Conservation (phyloP, 2,797 vertebrate genomes). For the Diglossa cyanea region DNA sequence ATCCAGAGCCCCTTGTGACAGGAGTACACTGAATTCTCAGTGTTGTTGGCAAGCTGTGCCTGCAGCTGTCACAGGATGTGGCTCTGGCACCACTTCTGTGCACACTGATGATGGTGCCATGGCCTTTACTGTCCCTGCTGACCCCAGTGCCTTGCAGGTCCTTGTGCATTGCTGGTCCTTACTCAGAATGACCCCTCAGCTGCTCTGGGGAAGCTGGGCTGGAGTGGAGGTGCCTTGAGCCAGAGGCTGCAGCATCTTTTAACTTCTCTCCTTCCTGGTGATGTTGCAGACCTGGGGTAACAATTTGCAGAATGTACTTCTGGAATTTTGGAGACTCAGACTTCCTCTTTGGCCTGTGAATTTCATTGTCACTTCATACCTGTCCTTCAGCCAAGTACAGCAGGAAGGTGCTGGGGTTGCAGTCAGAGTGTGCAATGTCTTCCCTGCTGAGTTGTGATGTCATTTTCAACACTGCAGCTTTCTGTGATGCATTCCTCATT, state of each 20-base stretch:
- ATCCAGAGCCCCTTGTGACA: neutral
- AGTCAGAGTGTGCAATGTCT: neutral
- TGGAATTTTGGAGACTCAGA: neutral
- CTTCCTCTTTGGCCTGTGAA: neutral
- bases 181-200: no score
- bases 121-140: neutral
- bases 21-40: neutral
- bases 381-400: neutral
- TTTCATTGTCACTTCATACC: neutral
- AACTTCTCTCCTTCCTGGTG: neutral
- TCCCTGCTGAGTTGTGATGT: neutral
- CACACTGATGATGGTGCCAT: fast-evolving
- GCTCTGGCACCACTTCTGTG: neutral
- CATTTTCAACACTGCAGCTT: neutral
- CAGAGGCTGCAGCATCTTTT: neutral
- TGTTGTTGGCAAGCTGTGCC: neutral
- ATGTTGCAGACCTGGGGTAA: neutral
- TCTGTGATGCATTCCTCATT: neutral
- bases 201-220: neutral
- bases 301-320: neutral
- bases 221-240: neutral
- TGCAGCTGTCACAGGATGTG: neutral
- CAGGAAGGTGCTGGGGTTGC: neutral
- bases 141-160: neutral
- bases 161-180: neutral